Percentiles rank a stretch among this genome's conserved stretches.
phyloP scores from a whole-genome alignment of 2,113 vertebrate species.

The Zosterops pallidus region DNA sequence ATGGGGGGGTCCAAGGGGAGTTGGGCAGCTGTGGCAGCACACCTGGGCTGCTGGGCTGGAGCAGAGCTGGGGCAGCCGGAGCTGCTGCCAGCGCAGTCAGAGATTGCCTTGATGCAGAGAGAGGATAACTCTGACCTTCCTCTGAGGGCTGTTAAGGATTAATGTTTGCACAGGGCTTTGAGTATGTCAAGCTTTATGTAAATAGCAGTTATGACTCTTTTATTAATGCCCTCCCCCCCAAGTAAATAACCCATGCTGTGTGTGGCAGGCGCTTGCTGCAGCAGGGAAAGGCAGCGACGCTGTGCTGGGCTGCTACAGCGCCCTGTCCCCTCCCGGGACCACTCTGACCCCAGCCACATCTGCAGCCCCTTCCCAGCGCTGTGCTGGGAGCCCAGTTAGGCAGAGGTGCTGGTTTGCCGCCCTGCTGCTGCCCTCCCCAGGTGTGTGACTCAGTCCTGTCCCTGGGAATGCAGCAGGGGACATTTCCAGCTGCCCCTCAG shows the following conservation, averaged over 20 bases:
- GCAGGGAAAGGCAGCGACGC: background rate
- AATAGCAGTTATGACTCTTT: background rate
- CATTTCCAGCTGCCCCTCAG: rapidly evolving
- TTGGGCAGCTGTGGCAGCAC: rapidly evolving
- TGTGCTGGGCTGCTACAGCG: background rate
- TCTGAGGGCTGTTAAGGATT: background rate
- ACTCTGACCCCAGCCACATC: rapidly evolving
- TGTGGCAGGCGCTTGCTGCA: background rate
- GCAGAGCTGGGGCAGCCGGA: background rate
- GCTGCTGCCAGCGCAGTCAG: rapidly evolving
- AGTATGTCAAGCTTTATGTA: background rate
- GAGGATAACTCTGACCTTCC: slow-evolving; percentile 3
- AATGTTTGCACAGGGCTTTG: slow-evolving; percentile 39
- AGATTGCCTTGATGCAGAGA: background rate
- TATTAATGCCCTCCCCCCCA: background rate
- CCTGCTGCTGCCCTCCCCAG: background rate
- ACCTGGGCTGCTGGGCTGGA: rapidly evolving
- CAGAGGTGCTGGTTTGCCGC: background rate
- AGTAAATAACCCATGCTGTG: background rate
- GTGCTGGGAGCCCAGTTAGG: background rate
- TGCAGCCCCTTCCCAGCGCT: background rate
- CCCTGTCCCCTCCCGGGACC: rapidly evolving
- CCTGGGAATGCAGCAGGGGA: background rate
- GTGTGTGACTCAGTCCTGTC: background rate
- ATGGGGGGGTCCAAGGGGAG: rapidly evolving